Evolutionary conservation across 1,140 invertebrate species (phyloP).

Genomic region (Micrasema minimum): DNA sequence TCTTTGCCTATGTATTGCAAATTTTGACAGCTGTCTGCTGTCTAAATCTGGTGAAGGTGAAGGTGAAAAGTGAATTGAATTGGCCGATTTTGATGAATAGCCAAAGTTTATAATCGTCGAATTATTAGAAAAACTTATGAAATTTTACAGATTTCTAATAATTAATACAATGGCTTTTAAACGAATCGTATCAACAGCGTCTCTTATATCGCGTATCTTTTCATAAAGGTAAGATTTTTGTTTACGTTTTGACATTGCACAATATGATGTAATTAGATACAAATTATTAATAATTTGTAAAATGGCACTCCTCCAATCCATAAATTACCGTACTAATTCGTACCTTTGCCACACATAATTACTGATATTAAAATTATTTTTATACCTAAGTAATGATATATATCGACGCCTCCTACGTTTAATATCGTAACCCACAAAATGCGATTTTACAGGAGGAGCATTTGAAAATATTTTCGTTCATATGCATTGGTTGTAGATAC

Average conservation of each 20-base stretch:
- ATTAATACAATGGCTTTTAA: constrained; percentile 26
- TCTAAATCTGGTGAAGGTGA: not conserved
- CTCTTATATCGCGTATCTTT: constrained; percentile 17
- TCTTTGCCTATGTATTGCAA: constrained; percentile 2
- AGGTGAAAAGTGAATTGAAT: too few species aligned
- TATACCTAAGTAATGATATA: too few species aligned
- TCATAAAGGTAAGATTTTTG: constrained; percentile 41
- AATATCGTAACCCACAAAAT: too few species aligned
- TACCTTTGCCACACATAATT: too few species aligned
- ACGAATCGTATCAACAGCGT: not conserved
- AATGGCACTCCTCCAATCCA: too few species aligned
- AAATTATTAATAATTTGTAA: not conserved
- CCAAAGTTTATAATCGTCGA: constrained; percentile 17
- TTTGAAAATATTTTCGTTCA: too few species aligned
- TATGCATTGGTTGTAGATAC: too few species aligned
- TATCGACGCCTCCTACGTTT: too few species aligned
- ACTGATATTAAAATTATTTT: too few species aligned
- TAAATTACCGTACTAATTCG: too few species aligned
- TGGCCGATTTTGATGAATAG: not conserved
- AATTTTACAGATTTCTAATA: constrained; percentile 2
- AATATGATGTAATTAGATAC: constrained; percentile 42
- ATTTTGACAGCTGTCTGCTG: constrained; percentile 35
- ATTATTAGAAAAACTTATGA: constrained; percentile 34
- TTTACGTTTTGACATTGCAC: constrained; percentile 30
- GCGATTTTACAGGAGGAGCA: too few species aligned